These are phyloP conservation scores for Lepidotrigona ventralis DNA, from an alignment of 1,140 invertebrate genomes.

Conservation along the genomic window DNA sequence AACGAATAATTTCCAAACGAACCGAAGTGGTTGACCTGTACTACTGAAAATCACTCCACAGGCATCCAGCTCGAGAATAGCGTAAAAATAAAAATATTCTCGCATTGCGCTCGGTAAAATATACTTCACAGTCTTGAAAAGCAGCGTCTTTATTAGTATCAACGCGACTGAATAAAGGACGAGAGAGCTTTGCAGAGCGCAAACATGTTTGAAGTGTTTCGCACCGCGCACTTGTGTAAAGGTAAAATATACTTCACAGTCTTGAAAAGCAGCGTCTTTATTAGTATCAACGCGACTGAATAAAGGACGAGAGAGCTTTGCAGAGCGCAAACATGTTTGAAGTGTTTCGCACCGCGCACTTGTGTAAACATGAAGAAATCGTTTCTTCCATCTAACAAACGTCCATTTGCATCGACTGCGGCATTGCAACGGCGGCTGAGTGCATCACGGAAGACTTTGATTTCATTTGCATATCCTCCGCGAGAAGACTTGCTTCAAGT, in stretches of 20 bases:
- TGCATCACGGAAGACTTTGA: conserved; percentile 34
- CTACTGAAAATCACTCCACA: conserved; percentile 7
- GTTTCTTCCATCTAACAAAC: conserved; percentile 46
- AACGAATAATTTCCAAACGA: not conserved
- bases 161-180: not conserved
- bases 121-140: not conserved
- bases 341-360: conserved; percentile 8
- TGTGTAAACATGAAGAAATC: conserved; percentile 47
- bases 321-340: conserved; percentile 6
- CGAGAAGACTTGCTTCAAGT: conserved; percentile 29
- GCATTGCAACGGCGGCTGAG: conserved; percentile 21
- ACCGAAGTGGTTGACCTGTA: not conserved
- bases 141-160: not conserved
- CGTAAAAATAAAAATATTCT: not conserved
- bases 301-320: not conserved
- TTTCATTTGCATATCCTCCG: conserved; percentile 49
- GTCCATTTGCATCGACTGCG: conserved; percentile 39
- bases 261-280: not conserved
- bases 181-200: not conserved
- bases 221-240: no score
- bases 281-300: not conserved
- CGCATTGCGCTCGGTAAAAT: not conserved
- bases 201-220: no score
- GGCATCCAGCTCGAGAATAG: not conserved
- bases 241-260: not conserved